Percentiles rank a stretch among this genome's conserved stretches.
phyloP scores from a whole-genome alignment of 2,113 vertebrate genomes.

The Chaenogobius annularis region DNA sequence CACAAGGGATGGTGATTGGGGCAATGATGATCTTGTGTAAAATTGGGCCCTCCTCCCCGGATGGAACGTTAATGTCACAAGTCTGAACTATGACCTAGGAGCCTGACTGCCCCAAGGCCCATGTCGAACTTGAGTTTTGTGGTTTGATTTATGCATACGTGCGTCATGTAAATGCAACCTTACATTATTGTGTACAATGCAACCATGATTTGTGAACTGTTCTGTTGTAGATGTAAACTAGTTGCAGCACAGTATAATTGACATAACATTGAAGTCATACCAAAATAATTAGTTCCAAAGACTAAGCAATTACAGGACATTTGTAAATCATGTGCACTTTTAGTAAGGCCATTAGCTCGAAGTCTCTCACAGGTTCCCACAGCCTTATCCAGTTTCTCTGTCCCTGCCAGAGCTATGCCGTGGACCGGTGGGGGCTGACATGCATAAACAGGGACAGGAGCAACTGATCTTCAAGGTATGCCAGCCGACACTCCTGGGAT shows the following conservation, averaged over 20 bases:
- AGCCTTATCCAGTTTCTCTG: slow-evolving; percentile 72
- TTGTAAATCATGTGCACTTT: slow-evolving; percentile 22
- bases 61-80: slow-evolving; percentile 66
- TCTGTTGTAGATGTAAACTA: not conserved
- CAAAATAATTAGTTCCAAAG: not conserved
- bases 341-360: slow-evolving; percentile 26
- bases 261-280: not conserved
- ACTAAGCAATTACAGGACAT: slow-evolving; percentile 7
- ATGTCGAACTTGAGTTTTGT: slow-evolving; percentile 63
- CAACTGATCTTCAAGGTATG: slow-evolving; percentile 70
- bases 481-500: slow-evolving; percentile 53
- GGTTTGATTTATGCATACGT: not conserved
- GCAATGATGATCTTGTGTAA: slow-evolving; percentile 66
- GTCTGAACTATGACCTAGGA: slow-evolving; percentile 71
- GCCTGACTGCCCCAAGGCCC: slow-evolving; percentile 37
- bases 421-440: slow-evolving; percentile 55
- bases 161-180: not conserved
- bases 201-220: not conserved
- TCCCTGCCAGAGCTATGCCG: slow-evolving; percentile 67
- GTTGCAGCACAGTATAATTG: not conserved
- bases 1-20: slow-evolving; percentile 46
- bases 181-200: not conserved
- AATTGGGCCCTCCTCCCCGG: slow-evolving; percentile 68
- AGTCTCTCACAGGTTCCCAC: slow-evolving; percentile 59
- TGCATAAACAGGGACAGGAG: slow-evolving; percentile 55